Evolutionary conservation across 2,797 vertebrate species (phyloP).

Genomic region (Falco concolor): DNA sequence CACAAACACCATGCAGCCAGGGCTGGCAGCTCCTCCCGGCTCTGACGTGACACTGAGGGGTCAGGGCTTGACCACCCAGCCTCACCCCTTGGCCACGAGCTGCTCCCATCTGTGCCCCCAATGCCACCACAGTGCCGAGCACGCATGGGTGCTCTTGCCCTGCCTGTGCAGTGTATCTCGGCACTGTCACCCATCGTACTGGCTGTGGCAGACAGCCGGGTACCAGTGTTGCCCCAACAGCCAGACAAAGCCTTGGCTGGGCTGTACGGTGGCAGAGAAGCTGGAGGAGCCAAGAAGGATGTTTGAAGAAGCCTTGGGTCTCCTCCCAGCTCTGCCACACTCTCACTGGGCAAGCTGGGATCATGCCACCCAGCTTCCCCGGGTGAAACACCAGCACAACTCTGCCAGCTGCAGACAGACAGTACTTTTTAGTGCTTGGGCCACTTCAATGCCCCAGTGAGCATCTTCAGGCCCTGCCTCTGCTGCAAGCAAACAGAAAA

Average conservation of each 20-base stretch:
- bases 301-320: background rate
- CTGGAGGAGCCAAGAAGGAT: background rate
- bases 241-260: background rate
- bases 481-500: background rate
- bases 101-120: background rate
- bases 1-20: background rate
- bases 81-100: background rate
- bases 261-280: fast-evolving
- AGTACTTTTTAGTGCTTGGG: background rate
- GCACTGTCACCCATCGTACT: fast-evolving
- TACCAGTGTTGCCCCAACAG: background rate
- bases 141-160: no score
- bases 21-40: fast-evolving
- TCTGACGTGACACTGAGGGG: fast-evolving
- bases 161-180: fast-evolving
- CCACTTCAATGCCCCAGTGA: background rate
- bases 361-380: background rate
- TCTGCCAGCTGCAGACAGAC: background rate
- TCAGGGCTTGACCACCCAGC: background rate
- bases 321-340: background rate
- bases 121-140: fast-evolving
- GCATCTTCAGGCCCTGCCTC: background rate
- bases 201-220: fast-evolving
- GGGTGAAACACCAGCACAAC: background rate
- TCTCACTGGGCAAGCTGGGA: background rate